Percentiles rank a stretch among this genome's conserved stretches.
These are phyloP conservation scores for Drosophila funebris DNA, from an alignment of 1,140 invertebrate genomes.

Conservation along the genomic window DNA sequence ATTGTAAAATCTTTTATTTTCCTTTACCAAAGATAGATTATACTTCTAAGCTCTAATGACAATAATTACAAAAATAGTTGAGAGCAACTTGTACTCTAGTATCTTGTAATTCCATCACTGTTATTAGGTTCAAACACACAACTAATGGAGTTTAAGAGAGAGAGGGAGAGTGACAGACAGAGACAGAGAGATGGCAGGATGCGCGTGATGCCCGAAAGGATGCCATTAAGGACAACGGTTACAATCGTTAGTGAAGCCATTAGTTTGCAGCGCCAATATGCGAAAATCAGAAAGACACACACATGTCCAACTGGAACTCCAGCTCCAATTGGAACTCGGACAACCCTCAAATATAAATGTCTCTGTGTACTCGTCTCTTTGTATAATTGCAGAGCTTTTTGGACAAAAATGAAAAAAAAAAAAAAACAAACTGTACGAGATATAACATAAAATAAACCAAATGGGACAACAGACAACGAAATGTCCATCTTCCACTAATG, in stretches of 20 bases:
- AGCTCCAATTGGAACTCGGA: not conserved
- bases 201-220: conserved; percentile 74
- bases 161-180: conserved; percentile 43
- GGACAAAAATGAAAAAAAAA: too few species aligned
- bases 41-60: not conserved
- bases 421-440: too few species aligned
- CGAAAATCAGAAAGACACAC: conserved; percentile 64
- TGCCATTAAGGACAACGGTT: conserved; percentile 80
- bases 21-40: not conserved
- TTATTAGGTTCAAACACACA: conserved; percentile 30
- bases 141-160: not conserved
- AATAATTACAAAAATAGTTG: conserved; percentile 36
- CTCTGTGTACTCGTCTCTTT: conserved; percentile 22
- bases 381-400: conserved; percentile 76
- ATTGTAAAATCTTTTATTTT: not conserved
- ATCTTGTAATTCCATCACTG: conserved; percentile 46
- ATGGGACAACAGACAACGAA: conserved; percentile 46
- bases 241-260: conserved; percentile 82
- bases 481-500: conserved; percentile 77
- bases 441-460: conserved; percentile 74
- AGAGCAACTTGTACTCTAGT: conserved; percentile 10
- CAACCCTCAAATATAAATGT: conserved; percentile 43
- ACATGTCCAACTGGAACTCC: conserved; percentile 20
- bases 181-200: conserved; percentile 48
- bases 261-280: conserved; percentile 77